Conservation (phyloP, 2,113 vertebrate genomes). For the Tychaedon coryphoeus region DNA sequence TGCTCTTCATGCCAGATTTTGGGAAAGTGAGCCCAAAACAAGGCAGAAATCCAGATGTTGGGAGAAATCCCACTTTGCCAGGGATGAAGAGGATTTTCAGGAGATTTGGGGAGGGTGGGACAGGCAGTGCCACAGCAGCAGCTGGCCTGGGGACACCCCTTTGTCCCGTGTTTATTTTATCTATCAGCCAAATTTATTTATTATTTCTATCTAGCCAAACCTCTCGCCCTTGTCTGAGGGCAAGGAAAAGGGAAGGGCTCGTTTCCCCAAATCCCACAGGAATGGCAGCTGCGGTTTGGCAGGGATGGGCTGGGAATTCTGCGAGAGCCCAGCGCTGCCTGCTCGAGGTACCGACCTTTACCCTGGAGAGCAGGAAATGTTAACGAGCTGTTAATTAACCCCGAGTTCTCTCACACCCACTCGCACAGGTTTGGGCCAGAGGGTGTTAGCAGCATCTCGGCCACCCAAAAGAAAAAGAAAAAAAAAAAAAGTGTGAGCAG, state of each 20-base stretch:
- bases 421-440: rapidly evolving
- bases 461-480: background rate
- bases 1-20: background rate
- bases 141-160: background rate
- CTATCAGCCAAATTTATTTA: background rate
- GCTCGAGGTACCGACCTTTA: background rate
- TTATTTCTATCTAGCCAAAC: background rate
- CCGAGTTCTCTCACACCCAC: background rate
- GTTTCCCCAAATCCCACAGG: background rate
- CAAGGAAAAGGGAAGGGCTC: slow-evolving; percentile 32
- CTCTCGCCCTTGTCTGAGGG: slow-evolving; percentile 50
- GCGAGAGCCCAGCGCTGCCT: background rate
- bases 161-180: slow-evolving; percentile 68
- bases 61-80: background rate
- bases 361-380: background rate
- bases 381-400: background rate
- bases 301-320: background rate
- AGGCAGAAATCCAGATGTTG: background rate
- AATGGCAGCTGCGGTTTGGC: slow-evolving; percentile 25
- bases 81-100: background rate
- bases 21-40: background rate
- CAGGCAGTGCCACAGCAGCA: slow-evolving; percentile 23
- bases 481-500: rapidly evolving
- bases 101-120: background rate
- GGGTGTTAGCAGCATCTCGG: background rate